Evolutionary conservation across 2,888 invertebrate species (phyloP).

Genomic region (Enchytraeus crypticus): DNA sequence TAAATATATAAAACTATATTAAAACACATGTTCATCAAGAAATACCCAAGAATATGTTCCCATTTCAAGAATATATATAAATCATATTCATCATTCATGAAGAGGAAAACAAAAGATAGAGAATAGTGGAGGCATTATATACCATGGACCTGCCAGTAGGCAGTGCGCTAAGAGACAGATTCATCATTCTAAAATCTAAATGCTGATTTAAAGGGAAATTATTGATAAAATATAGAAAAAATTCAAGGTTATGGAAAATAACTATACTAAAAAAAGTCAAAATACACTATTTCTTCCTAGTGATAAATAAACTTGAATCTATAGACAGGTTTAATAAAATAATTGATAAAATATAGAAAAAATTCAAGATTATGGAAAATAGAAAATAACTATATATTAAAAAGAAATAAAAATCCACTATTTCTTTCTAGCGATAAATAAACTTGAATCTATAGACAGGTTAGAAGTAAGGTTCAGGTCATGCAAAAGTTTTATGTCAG

Average conservation of each 20-base stretch:
- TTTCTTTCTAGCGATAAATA: not conserved
- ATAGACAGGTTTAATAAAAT: not conserved
- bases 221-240: not conserved
- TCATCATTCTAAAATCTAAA: not conserved
- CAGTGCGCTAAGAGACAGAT: not conserved
- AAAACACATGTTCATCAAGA: not conserved
- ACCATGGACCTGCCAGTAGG: too few species aligned
- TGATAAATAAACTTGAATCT: not conserved
- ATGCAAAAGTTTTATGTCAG: too few species aligned
- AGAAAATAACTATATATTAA: too few species aligned
- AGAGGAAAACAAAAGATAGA: too few species aligned
- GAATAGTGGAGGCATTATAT: too few species aligned
- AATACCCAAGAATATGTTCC: not conserved
- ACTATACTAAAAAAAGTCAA: not conserved
- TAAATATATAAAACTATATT: not conserved
- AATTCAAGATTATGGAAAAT: not conserved
- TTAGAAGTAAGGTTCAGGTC: too few species aligned
- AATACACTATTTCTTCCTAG: not conserved
- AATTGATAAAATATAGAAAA: not conserved
- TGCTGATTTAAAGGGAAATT: not conserved
- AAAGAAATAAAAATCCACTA: not conserved
- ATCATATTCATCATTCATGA: not conserved
- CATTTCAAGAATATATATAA: not conserved
- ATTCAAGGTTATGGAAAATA: not conserved
- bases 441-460: not conserved